These are phyloP conservation scores for Blomia tropicalis DNA, from an alignment of 2,888 invertebrate genomes.

Conservation along the genomic window DNA sequence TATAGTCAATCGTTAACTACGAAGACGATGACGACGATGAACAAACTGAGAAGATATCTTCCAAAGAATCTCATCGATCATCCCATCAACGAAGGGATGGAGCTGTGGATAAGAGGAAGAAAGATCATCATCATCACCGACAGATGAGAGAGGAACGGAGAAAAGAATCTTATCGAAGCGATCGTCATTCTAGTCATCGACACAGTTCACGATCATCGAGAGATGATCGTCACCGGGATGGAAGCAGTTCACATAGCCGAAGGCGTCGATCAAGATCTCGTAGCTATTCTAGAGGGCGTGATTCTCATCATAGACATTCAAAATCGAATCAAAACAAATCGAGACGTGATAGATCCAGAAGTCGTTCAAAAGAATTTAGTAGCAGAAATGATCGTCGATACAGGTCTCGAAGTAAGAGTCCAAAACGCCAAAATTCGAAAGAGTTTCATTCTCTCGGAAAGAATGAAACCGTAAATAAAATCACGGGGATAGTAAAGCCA, in stretches of 20 bases:
- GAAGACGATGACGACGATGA: conserved; percentile 1
- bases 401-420: neutral
- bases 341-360: neutral
- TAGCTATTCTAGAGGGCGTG: neutral
- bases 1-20: conserved; percentile 9
- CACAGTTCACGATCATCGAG: neutral
- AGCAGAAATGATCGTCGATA: neutral
- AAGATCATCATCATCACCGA: too few relatives aligned
- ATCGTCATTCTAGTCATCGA: neutral
- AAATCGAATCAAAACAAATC: neutral
- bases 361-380: neutral
- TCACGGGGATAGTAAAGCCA: too few relatives aligned
- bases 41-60: neutral
- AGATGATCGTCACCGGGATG: neutral
- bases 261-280: neutral
- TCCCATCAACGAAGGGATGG: too few relatives aligned
- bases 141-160: too few relatives aligned
- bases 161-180: neutral
- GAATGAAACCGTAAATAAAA: too few relatives aligned
- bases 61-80: neutral
- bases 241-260: neutral
- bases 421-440: too few relatives aligned
- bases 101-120: too few relatives aligned
- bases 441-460: too few relatives aligned
- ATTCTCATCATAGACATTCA: neutral